phyloP scores from a whole-genome alignment of 2,113 vertebrate species.

The Danio rerio region DNA sequence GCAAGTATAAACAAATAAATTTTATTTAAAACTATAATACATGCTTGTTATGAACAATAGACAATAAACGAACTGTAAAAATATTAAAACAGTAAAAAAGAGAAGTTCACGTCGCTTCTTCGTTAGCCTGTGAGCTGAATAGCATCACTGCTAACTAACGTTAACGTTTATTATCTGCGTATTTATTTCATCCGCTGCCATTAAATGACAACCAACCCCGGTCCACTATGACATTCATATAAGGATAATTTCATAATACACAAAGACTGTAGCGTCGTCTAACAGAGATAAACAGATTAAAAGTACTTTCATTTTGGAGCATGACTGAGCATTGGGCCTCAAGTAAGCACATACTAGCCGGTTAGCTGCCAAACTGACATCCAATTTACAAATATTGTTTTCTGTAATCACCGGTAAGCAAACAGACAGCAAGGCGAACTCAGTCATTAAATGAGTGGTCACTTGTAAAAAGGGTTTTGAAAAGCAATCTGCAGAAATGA shows the following conservation, averaged over 20 bases:
- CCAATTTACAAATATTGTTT: constrained; percentile 3
- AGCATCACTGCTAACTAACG: constrained; percentile 17
- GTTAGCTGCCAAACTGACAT: constrained; percentile 55
- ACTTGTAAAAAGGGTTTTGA: background rate
- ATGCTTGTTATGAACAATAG: background rate
- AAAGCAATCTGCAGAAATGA: background rate
- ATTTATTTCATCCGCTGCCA: background rate
- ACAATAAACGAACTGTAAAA: background rate
- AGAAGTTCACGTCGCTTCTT: background rate
- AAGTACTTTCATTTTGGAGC: constrained; percentile 70
- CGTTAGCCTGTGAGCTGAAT: constrained; percentile 36
- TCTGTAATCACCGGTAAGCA: background rate
- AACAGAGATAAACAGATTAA: background rate
- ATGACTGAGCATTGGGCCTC: constrained; percentile 83
- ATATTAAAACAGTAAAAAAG: background rate
- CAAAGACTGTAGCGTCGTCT: background rate
- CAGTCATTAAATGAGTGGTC: background rate
- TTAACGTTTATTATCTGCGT: background rate
- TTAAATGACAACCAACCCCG: background rate
- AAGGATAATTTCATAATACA: background rate
- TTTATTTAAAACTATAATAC: background rate
- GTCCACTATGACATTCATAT: background rate
- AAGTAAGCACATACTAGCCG: constrained; percentile 57
- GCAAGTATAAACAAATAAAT: background rate
- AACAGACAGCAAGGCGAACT: background rate